These are phyloP conservation scores for Dendrophyllia cribrosa DNA, from an alignment of 64 coral and sea anemone genomes.

Conservation along the genomic window DNA sequence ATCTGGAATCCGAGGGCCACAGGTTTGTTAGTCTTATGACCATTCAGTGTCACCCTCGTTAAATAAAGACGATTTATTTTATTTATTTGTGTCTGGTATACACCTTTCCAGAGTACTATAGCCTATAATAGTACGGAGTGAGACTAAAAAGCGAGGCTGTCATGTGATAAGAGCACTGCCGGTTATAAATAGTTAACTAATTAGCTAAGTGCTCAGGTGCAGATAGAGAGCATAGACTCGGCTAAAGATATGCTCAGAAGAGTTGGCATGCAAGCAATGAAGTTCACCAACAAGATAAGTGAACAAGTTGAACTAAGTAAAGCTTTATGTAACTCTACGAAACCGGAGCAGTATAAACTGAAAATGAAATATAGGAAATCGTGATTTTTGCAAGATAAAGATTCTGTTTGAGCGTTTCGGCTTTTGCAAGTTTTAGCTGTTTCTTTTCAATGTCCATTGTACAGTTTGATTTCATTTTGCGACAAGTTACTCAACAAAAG, in stretches of 20 bases:
- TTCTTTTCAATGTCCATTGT: background rate
- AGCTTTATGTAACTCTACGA: background rate
- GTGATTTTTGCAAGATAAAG: constrained; percentile 11
- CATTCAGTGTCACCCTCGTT: too few species aligned
- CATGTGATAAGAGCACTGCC: too few species aligned
- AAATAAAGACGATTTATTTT: too few species aligned
- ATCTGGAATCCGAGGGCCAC: too few species aligned
- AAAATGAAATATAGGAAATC: background rate
- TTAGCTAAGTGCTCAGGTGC: background rate
- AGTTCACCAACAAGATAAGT: background rate
- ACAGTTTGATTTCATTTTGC: background rate
- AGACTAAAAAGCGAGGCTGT: background rate
- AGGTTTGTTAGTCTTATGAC: too few species aligned
- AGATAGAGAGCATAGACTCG: background rate
- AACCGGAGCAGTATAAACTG: background rate
- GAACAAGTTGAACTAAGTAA: background rate
- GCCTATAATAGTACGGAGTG: background rate
- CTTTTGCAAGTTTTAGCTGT: background rate
- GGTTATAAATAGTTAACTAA: background rate
- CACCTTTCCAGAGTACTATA: too few species aligned
- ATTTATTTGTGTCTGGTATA: too few species aligned
- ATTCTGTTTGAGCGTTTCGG: background rate
- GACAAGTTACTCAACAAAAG: background rate
- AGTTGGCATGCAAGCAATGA: background rate
- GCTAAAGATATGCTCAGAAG: background rate